Evolutionary conservation across 2,797 vertebrate species (phyloP).

Genomic region (Fratercula arctica): DNA sequence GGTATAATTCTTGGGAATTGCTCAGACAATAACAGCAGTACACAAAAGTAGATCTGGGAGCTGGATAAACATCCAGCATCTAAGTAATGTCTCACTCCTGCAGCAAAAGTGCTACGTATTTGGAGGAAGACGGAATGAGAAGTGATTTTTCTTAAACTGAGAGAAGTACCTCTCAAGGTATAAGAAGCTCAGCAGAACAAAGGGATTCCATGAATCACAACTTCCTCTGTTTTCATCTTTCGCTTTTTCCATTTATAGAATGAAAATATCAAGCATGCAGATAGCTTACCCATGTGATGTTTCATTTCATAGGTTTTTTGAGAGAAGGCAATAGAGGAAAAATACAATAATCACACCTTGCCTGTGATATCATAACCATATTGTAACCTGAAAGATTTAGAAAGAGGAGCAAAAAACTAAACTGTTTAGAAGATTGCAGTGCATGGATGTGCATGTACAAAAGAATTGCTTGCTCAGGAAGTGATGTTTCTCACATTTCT

Average conservation of each 20-base stretch:
- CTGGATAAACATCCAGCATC: neutral
- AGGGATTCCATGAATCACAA: constrained; percentile 37
- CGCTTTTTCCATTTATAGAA: constrained; percentile 22
- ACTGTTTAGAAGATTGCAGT: neutral
- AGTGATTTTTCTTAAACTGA: constrained; percentile 49
- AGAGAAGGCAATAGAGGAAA: constrained; percentile 17
- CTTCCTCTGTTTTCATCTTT: constrained; percentile 46
- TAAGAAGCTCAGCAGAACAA: constrained; percentile 52
- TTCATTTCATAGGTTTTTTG: neutral
- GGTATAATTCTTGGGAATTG: neutral
- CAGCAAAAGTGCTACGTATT: constrained; percentile 12
- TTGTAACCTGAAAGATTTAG: neutral
- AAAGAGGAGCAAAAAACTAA: neutral
- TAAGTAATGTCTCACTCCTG: neutral
- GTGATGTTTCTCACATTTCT: neutral
- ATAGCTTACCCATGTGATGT: constrained; percentile 36
- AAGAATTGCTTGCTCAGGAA: neutral
- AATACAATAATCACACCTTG: constrained; percentile 10
- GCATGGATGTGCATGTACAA: neutral
- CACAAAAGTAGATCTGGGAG: neutral
- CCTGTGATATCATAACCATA: neutral
- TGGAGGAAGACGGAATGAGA: neutral
- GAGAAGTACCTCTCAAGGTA: constrained; percentile 6
- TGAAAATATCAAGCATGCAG: constrained; percentile 54
- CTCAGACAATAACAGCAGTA: neutral